Conservation (phyloP, 2,113 vertebrate genomes). For the Circaetus cinerascens region DNA sequence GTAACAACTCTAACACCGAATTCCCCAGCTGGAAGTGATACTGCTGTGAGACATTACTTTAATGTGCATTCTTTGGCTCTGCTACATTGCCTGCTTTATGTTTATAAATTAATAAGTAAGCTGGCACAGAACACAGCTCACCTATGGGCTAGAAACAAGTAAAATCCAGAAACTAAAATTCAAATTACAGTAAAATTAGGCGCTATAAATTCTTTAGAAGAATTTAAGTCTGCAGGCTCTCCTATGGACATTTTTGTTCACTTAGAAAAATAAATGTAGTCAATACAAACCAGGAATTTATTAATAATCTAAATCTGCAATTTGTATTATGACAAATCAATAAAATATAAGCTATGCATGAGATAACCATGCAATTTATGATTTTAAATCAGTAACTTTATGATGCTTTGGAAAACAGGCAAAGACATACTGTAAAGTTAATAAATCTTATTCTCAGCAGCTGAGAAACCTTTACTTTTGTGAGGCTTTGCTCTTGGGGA, state of each 20-base stretch:
- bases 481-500: not conserved
- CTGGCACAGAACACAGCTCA: not conserved
- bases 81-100: not conserved
- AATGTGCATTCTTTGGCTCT: not conserved
- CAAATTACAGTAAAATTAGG: not conserved
- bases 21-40: not conserved
- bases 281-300: not conserved
- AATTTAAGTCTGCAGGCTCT: not conserved
- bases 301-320: not conserved
- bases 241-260: not conserved
- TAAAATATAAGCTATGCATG: not conserved
- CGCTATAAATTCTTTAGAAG: not conserved
- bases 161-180: not conserved
- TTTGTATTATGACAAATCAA: not conserved
- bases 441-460: not conserved
- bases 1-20: not conserved
- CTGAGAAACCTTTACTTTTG: not conserved
- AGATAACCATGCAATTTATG: not conserved
- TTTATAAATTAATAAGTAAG: conserved; percentile 1
- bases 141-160: not conserved
- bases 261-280: not conserved
- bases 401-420: not conserved
- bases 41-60: not conserved
- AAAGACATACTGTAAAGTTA: not conserved
- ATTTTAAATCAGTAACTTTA: not conserved